phyloP scores from a whole-genome alignment of 2,797 vertebrate genomes.

The Glossophaga mutica region DNA sequence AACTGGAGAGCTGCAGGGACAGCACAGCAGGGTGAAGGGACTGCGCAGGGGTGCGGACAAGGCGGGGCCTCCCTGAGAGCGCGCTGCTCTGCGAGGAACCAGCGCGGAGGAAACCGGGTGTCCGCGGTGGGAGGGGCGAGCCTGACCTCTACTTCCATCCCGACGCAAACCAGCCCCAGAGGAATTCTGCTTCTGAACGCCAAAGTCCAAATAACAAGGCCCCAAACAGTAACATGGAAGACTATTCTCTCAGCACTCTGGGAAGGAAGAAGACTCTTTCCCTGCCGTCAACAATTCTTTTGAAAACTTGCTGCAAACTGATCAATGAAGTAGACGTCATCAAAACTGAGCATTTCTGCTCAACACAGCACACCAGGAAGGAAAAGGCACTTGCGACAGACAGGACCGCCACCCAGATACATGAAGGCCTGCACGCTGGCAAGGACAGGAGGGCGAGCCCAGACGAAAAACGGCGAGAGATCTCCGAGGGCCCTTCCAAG shows the following conservation, averaged over 20 bases:
- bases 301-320: background rate
- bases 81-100: background rate
- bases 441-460: background rate
- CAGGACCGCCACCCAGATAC: background rate
- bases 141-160: no score
- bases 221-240: background rate
- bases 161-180: background rate
- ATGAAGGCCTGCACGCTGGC: background rate
- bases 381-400: background rate
- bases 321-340: background rate
- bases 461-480: background rate
- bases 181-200: background rate
- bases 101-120: background rate
- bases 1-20: background rate
- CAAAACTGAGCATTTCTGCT: background rate
- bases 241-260: background rate
- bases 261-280: background rate
- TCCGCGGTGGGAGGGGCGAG: rapidly evolving
- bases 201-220: background rate
- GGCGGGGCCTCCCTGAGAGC: rapidly evolving
- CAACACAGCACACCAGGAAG: background rate
- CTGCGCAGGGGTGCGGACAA: background rate
- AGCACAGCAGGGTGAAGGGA: background rate
- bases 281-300: background rate
- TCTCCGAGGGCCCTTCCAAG: background rate